A percentile compares a stretch with the other conserved stretches of the same genome.
Conservation (phyloP, 2,113 vertebrate genomes). For the Oplegnathus fasciatus region DNA sequence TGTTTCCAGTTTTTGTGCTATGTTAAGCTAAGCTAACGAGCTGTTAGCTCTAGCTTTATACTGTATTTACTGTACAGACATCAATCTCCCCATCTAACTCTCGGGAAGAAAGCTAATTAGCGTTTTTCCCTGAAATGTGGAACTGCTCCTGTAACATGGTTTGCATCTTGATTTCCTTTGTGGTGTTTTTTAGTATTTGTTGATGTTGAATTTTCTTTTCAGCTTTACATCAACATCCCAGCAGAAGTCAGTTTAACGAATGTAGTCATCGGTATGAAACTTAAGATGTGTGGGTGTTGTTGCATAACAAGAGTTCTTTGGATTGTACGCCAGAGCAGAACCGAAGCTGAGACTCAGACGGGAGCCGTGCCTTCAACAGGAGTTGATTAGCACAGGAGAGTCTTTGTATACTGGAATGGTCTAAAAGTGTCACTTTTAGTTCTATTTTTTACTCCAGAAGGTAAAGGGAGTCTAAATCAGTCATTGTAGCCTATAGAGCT, state of each 20-base stretch:
- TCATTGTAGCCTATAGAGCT: constrained; percentile 61
- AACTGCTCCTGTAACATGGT: neutral
- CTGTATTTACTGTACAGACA: neutral
- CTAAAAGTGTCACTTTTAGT: constrained; percentile 67
- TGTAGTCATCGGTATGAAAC: constrained; percentile 52
- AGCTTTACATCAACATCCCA: constrained; percentile 46
- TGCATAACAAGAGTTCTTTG: constrained; percentile 67
- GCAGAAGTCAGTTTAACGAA: constrained; percentile 27
- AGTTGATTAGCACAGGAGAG: constrained; percentile 58
- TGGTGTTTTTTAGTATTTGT: neutral
- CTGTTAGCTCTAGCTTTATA: neutral
- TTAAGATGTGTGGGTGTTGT: constrained; percentile 60
- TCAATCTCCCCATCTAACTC: too few species aligned
- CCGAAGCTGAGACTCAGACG: constrained; percentile 33
- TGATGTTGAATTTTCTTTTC: neutral
- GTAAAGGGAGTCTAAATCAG: constrained; percentile 70
- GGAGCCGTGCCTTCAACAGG: constrained; percentile 6
- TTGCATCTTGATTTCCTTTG: neutral
- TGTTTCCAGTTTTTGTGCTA: neutral
- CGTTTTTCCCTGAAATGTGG: too few species aligned
- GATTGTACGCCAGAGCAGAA: constrained; percentile 36
- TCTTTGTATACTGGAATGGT: constrained; percentile 70
- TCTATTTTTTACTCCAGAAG: constrained; percentile 45
- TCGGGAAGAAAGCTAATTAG: too few species aligned
- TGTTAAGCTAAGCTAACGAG: neutral